Evolutionary conservation across 2,888 invertebrate species (phyloP), one percentile per base, ranked within the genome.

Genomic region (Tholera decimalis): DNA sequence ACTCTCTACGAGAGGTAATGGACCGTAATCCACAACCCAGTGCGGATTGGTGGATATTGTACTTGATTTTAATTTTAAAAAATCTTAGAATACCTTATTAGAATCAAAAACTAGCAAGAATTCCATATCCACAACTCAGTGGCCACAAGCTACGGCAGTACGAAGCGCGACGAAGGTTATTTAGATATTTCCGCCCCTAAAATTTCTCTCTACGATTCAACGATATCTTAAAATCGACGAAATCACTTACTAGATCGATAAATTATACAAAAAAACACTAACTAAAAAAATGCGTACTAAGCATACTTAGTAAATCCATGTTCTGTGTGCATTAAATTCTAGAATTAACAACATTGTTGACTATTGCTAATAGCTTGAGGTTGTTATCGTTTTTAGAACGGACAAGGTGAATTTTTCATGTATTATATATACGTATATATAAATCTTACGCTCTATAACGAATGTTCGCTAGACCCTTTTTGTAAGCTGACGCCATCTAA

Each of bases 331-430:
- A 93, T 92, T 91, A 88, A 89, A 91, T 90, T 92, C 88, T 95
- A 95, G 94, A 88, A 90, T 93, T 90, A 94, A 92, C 94, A 94
- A 92, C 93, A 95, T 95, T 95, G 95, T 95, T 95, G 95, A 95
- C 94, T 95, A 95, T 94, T 95, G 95, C 95, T 95, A 94, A 93
- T 95, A 94, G 95, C 95, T 95, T 95, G 95, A 94, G 93, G 93
- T 95, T 95, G 95, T 95, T 95, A 93, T 92, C 91, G 93, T 93
- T 95, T 94, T 93, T 95, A 95, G 95, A 94, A 93, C 91, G 92
- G 89, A 91, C 93, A 90, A 92, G 91, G 89, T 92, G 93, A 92
- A 91, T 92, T 93, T 95, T 94, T 94, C 94, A 94, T 95, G 93
- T 94, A 94, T 89, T 92, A 93, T 77, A 79, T 79, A 70, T 79